Evolutionary conservation across 2,797 vertebrate species (phyloP).

Genomic region (Silurus aristotelis): DNA sequence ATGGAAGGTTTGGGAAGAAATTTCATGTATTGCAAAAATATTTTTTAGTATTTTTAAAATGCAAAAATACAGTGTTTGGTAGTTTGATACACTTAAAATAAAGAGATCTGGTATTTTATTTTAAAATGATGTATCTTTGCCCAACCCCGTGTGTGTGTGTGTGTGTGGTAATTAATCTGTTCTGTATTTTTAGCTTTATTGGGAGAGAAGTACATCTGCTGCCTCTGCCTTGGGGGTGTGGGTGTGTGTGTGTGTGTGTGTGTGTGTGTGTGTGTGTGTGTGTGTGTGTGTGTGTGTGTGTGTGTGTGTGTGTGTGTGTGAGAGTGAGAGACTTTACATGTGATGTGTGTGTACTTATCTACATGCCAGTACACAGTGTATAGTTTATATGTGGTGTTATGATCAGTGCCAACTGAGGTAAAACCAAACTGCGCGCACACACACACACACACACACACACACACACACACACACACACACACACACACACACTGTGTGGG

Average conservation of each 20-base stretch:
- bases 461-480: neutral
- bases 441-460: neutral
- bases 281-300: slow-evolving; percentile 42
- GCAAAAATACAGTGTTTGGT: no score
- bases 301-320: slow-evolving; percentile 34
- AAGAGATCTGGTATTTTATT: no score
- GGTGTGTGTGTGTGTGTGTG: slow-evolving; percentile 29
- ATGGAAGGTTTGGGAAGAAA: no score
- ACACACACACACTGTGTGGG: neutral
- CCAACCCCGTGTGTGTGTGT: neutral
- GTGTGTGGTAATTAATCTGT: slow-evolving; percentile 60
- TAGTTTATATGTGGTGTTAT: neutral
- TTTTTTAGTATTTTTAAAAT: no score
- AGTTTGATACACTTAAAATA: no score
- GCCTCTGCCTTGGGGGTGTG: slow-evolving; percentile 63
- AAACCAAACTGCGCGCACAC: neutral
- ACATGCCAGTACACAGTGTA: slow-evolving; percentile 3
- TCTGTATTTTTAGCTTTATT: slow-evolving; percentile 65
- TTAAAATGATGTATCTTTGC: no score
- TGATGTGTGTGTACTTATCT: neutral
- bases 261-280: slow-evolving; percentile 41
- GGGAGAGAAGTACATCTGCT: slow-evolving; percentile 58
- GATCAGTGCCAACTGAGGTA: neutral
- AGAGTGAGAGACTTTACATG: neutral
- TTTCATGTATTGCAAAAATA: no score